phyloP scores from a whole-genome alignment of 2,888 invertebrate genomes.

The Heliconius sara region DNA sequence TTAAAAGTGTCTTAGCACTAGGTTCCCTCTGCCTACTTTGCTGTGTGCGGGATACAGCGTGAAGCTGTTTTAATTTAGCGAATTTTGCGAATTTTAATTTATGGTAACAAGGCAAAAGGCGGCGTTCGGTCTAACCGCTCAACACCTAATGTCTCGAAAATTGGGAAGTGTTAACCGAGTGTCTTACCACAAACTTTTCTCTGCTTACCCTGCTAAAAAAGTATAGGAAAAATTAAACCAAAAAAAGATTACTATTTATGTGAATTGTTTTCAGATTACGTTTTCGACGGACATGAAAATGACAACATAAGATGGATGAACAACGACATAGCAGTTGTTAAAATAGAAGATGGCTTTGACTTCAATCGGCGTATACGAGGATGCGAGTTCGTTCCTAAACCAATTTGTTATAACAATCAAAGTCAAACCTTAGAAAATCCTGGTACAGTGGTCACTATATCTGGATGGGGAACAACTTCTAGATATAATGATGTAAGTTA shows the following conservation, averaged over 20 bases:
- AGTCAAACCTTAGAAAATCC: slow-evolving; percentile 70
- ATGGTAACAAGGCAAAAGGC: no score
- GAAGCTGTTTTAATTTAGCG: no score
- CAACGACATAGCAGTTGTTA: slow-evolving; percentile 75
- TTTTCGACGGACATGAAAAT: slow-evolving; percentile 74
- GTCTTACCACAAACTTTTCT: no score
- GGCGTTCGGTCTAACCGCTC: no score
- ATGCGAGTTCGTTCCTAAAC: slow-evolving; percentile 72
- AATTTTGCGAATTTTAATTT: no score
- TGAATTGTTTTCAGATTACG: slow-evolving; percentile 60
- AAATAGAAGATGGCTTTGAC: slow-evolving; percentile 73
- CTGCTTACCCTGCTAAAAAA: no score
- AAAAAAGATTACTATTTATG: neutral
- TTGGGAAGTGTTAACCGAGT: no score
- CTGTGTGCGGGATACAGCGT: no score
- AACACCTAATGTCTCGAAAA: no score
- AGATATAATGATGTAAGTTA: slow-evolving; percentile 70
- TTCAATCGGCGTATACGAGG: slow-evolving; percentile 67
- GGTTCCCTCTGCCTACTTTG: no score
- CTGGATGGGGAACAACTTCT: slow-evolving; percentile 73
- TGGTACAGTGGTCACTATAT: slow-evolving; percentile 62
- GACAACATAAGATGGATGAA: slow-evolving; percentile 79
- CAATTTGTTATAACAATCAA: slow-evolving; percentile 72
- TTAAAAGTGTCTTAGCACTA: neutral
- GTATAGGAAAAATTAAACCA: no score